Percentiles rank a stretch among this genome's conserved stretches.
Evolutionary conservation across 2,888 invertebrate genomes (phyloP).

Genomic region (Acholoe squamosa): DNA sequence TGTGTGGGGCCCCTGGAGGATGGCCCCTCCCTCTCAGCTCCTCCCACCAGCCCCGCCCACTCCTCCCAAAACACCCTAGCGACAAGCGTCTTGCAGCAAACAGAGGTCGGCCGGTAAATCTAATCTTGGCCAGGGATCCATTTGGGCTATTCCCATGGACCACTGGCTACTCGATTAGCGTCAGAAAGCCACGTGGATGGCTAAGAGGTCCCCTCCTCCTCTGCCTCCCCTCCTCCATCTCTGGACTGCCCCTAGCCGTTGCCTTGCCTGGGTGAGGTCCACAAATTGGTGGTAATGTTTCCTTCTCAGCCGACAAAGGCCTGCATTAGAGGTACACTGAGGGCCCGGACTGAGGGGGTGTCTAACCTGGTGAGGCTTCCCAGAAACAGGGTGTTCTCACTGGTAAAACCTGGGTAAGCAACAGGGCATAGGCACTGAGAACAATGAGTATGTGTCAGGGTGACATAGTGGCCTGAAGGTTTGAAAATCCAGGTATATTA

Average conservation of each 20-base stretch:
- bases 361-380: neutral
- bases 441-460: no score
- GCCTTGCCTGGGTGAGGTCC: constrained; percentile 32
- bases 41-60: neutral
- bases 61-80: neutral
- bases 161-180: constrained; percentile 53
- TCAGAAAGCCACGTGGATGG: constrained; percentile 17
- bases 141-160: constrained; percentile 58
- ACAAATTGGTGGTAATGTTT: constrained; percentile 57
- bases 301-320: constrained; percentile 14
- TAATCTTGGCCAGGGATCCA: constrained; percentile 54
- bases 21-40: neutral
- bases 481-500: no score
- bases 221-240: neutral
- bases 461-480: no score
- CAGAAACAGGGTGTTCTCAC: neutral
- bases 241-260: neutral
- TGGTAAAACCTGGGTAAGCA: neutral
- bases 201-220: constrained; percentile 38
- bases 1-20: neutral
- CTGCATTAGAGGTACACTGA: neutral
- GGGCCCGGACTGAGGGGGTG: no score
- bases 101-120: constrained; percentile 36
- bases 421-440: no score
- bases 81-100: constrained; percentile 38